These are phyloP conservation scores for Delphinapterus leucas DNA, from an alignment of 2,113 vertebrate species.

Conservation along the genomic window DNA sequence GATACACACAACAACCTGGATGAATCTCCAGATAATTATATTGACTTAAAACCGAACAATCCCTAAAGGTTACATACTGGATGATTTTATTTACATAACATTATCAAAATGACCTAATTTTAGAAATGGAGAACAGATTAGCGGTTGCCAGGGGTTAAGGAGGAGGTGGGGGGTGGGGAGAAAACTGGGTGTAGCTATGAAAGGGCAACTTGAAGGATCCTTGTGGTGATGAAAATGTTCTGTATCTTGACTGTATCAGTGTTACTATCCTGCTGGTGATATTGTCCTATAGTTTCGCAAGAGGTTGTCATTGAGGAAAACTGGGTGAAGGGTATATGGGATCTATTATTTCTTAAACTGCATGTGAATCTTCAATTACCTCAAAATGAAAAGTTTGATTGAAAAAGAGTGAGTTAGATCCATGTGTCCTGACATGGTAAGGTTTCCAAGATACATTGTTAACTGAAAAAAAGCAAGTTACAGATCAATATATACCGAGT, in stretches of 20 bases:
- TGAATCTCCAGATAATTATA: not conserved
- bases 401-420: not conserved
- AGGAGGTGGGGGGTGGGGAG: not conserved
- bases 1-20: not conserved
- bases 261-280: not conserved
- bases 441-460: conserved; percentile 17
- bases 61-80: not conserved
- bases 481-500: not conserved
- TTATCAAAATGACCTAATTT: conserved; percentile 38
- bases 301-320: conserved; percentile 2
- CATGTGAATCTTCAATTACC: not conserved
- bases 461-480: conserved; percentile 22
- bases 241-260: not conserved
- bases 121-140: conserved; percentile 22
- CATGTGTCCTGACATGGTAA: not conserved
- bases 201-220: not conserved
- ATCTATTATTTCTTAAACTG: conserved; percentile 22
- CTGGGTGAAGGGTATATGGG: not conserved
- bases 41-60: not conserved
- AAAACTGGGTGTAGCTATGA: not conserved
- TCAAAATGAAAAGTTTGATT: conserved; percentile 11
- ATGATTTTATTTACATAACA: not conserved
- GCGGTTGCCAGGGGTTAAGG: not conserved
- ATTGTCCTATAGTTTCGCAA: not conserved
- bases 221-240: not conserved